Conservation (phyloP, 2,797 vertebrate genomes). For the Odontamblyopus lacepedii region DNA sequence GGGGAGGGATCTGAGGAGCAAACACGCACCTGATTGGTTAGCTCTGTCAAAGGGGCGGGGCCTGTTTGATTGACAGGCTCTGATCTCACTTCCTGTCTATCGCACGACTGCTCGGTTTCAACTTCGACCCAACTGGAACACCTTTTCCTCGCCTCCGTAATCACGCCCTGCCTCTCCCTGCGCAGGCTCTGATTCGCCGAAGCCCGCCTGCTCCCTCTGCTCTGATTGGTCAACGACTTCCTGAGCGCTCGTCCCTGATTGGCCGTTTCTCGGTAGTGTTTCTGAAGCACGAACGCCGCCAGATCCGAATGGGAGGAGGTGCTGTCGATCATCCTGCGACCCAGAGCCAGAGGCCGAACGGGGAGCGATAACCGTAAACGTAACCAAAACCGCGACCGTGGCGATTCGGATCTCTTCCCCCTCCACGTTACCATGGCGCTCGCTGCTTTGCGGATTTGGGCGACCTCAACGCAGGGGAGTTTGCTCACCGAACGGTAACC, state of each 20-base stretch:
- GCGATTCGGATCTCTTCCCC: slow-evolving; percentile 79
- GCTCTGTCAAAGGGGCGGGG: not conserved
- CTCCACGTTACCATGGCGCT: slow-evolving; percentile 80
- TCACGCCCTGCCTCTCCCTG: slow-evolving; percentile 3
- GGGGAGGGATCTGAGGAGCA: too few species aligned
- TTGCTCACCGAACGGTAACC: slow-evolving; percentile 75
- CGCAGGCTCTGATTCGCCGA: slow-evolving; percentile 13
- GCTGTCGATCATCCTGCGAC: slow-evolving; percentile 86
- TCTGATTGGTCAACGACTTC: slow-evolving; percentile 11
- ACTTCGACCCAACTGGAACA: slow-evolving; percentile 42
- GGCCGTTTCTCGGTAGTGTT: slow-evolving; percentile 8
- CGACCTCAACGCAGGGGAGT: slow-evolving; percentile 75
- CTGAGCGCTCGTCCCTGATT: not conserved
- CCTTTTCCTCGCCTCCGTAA: slow-evolving; percentile 13
- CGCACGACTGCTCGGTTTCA: not conserved
- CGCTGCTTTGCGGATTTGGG: slow-evolving; percentile 79
- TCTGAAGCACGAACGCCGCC: slow-evolving; percentile 70
- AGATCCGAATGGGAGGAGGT: slow-evolving; percentile 91
- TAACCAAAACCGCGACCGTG: slow-evolving; percentile 87
- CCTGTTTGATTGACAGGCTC: slow-evolving; percentile 2
- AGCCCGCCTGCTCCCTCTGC: not conserved
- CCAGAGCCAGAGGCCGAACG: slow-evolving; percentile 79
- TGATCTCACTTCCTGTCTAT: not conserved
- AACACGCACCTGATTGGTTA: too few species aligned
- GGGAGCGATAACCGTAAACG: slow-evolving; percentile 84